Evolutionary conservation across 1,140 invertebrate genomes (phyloP), one percentile per base, ranked within the genome.

Genomic region (Hylaeus anthracinus): DNA sequence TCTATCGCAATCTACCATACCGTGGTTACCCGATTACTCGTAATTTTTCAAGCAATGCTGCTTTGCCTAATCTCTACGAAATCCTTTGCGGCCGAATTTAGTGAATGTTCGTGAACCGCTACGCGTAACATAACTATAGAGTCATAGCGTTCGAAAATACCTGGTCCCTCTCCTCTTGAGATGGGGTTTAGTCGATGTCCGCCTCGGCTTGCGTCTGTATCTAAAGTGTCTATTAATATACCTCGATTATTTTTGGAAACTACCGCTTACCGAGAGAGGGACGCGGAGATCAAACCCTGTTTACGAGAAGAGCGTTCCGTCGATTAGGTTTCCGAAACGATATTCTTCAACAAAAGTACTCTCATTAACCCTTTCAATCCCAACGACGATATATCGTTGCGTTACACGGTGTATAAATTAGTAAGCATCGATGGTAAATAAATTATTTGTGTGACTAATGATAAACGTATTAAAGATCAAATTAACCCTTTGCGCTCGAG

Each of bases 161-260:
- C 86, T 84, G 74, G 70, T 85, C 79, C 86, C 84, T 82, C 89
- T 72, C 79, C 79, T 72, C 74, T n/a, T 37, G 45, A 63, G n/a
- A 66, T 53, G 9, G 15, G 64, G 65, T n/a, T 41, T 51, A 51
- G 58, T 51, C 63, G n/a, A 55, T 72, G 51, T 70, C 55, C 64
- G 39, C 66, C 71, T 75, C 79, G 79, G 85, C 84, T 84, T 70
- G 3, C 69, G 65, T n/a, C 26, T 74, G 81, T 70, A 84, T 82
- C 48, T 76, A 80, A 58, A 86, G 75, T 55, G 78, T 85, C 91
- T 92, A 92, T 91, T 92, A 92, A 92, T 92, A 92, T 90, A 90
- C 55, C 64, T 64, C 74, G 84, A 88, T 89, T 92, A 92, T 92
- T 92, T 92, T 91, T 72, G 83, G 79, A 82, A 87, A 79, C 65